Evolutionary conservation across 2,888 invertebrate genomes (phyloP).

Genomic region (Plutella xylostella): DNA sequence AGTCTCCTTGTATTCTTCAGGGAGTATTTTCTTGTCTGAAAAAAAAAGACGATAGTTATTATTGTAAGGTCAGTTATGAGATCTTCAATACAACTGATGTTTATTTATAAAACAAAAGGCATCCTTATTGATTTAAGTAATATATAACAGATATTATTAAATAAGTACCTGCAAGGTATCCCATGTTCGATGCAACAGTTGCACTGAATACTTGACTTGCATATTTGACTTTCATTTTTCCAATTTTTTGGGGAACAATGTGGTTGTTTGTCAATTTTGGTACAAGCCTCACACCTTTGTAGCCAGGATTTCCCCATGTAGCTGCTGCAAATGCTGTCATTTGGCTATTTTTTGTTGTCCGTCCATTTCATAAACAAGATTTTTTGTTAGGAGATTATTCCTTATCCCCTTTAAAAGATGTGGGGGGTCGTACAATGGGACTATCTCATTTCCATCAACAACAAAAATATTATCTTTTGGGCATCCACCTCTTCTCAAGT

Average conservation of each 20-base stretch:
- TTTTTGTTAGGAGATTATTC: conserved; percentile 16
- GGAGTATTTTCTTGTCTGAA: conserved; percentile 3
- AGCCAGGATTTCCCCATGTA: conserved; percentile 6
- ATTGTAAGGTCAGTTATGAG: no score
- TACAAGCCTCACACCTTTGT: conserved; percentile 10
- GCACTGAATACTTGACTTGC: conserved; percentile 13
- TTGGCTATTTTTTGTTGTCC: conserved; percentile 7
- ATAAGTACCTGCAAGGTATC: conserved; percentile 3
- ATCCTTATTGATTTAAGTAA: no score
- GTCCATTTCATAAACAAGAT: neutral
- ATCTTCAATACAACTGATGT: no score
- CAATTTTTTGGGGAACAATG: conserved; percentile 8
- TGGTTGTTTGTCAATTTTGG: conserved; percentile 13
- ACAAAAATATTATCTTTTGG: neutral
- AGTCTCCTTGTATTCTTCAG: neutral
- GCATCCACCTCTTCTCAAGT: conserved; percentile 8
- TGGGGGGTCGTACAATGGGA: conserved; percentile 9
- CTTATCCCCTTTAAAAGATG: conserved; percentile 15
- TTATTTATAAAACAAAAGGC: no score
- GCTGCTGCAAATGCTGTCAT: conserved; percentile 9
- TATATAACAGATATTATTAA: neutral
- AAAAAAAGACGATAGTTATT: neutral
- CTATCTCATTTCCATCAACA: conserved; percentile 6
- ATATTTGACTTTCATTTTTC: conserved; percentile 15
- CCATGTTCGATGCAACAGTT: conserved; percentile 8